phyloP scores from a whole-genome alignment of 2,888 invertebrate species.

The Aproaerema taeniolella region DNA sequence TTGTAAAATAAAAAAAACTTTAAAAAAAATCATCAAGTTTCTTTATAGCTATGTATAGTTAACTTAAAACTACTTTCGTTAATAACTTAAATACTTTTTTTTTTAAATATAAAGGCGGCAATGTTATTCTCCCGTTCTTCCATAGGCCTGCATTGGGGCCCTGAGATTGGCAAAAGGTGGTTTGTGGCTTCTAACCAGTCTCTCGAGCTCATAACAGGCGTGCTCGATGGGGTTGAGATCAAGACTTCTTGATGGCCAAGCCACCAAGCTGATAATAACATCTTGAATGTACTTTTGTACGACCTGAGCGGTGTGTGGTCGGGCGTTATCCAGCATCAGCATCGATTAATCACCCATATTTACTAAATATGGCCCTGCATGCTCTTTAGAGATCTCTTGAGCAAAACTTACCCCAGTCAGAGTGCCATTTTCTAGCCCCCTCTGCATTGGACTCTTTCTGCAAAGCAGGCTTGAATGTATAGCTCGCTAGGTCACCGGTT shows the following conservation, averaged over 20 bases:
- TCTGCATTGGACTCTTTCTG: not conserved
- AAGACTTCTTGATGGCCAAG: conserved; percentile 4
- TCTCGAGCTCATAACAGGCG: not conserved
- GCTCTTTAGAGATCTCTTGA: conserved; percentile 1
- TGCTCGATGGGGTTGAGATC: not conserved
- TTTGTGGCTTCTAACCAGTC: conserved; percentile 1
- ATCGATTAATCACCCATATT: conserved; percentile 4
- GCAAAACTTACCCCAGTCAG: conserved; percentile 10
- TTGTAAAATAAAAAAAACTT: no score
- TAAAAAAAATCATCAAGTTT: no score
- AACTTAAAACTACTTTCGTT: no score
- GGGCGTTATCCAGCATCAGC: conserved; percentile 7
- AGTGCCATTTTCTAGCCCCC: conserved; percentile 9
- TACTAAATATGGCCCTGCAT: conserved; percentile 8
- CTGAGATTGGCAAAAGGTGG: not conserved
- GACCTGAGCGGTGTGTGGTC: conserved; percentile 5
- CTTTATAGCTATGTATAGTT: no score
- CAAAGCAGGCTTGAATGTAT: not conserved
- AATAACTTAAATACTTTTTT: no score
- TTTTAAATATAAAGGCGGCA: no score
- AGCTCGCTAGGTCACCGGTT: not conserved
- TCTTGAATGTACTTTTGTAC: conserved; percentile 11
- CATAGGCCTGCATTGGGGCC: not conserved
- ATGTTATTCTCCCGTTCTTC: no score
- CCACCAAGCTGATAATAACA: conserved; percentile 7